These are phyloP conservation scores for Pyrocephalus nanus DNA, from an alignment of 2,797 vertebrate genomes.

Conservation along the genomic window DNA sequence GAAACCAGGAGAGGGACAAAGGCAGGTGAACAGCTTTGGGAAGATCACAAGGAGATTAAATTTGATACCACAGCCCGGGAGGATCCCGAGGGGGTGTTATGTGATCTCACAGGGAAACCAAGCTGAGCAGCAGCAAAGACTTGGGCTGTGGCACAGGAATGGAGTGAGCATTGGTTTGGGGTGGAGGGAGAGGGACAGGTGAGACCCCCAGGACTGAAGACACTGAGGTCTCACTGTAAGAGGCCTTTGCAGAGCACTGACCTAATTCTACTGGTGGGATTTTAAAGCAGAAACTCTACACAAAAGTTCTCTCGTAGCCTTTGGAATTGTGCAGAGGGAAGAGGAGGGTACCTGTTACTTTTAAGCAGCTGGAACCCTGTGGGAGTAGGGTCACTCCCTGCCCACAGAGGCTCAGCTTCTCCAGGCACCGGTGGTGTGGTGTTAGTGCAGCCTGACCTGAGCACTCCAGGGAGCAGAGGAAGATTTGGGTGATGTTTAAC, in stretches of 20 bases:
- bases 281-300: not conserved
- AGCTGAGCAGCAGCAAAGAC: not conserved
- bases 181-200: not conserved
- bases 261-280: not conserved
- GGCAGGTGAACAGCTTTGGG: not conserved
- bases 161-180: not conserved
- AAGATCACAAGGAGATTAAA: not conserved
- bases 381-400: not conserved
- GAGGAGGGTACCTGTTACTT: fast-evolving
- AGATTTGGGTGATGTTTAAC: too few relatives aligned
- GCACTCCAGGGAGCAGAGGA: not conserved
- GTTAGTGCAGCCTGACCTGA: not conserved
- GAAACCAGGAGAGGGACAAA: not conserved
- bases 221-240: not conserved
- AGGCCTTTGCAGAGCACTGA: not conserved
- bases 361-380: not conserved
- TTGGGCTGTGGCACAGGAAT: not conserved
- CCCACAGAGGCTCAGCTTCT: not conserved
- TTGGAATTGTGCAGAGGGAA: not conserved
- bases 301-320: fast-evolving
- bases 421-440: fast-evolving
- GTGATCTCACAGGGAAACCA: not conserved
- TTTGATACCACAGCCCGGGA: not conserved
- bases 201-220: not conserved
- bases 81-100: not conserved